These are phyloP conservation scores for Eilema griseolum DNA, from an alignment of 2,888 invertebrate species.

Conservation along the genomic window DNA sequence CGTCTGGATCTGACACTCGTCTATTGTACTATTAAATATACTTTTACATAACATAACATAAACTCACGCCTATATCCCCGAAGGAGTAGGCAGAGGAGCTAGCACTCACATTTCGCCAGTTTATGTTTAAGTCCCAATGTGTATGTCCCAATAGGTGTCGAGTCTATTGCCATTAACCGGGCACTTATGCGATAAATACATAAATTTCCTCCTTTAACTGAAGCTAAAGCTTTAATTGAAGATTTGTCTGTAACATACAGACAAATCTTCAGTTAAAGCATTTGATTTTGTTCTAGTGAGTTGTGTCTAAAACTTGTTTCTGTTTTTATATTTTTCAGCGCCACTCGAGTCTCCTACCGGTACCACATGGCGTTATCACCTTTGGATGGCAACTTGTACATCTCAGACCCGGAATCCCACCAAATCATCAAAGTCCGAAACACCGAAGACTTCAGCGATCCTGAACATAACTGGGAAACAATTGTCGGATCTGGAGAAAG, in stretches of 20 bases:
- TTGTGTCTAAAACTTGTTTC: neutral
- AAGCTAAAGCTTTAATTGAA: too few species aligned
- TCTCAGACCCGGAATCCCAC: slow-evolving; percentile 98
- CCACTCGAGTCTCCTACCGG: slow-evolving; percentile 97
- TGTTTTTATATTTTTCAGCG: slow-evolving; percentile 87
- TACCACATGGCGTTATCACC: slow-evolving; percentile 99
- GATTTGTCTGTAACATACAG: too few species aligned
- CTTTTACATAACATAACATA: too few species aligned
- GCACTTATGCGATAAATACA: too few species aligned
- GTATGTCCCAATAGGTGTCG: too few species aligned
- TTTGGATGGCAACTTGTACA: slow-evolving; percentile 96
- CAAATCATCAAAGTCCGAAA: slow-evolving; percentile 96
- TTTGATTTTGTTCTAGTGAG: neutral
- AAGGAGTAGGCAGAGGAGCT: too few species aligned
- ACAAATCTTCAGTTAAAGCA: neutral
- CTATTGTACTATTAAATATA: neutral
- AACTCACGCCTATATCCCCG: too few species aligned
- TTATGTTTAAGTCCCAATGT: too few species aligned
- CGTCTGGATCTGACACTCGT: neutral
- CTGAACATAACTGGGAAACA: slow-evolving; percentile 97
- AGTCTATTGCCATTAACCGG: too few species aligned
- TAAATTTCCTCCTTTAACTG: too few species aligned
- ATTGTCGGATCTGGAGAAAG: slow-evolving; percentile 98
- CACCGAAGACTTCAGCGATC: slow-evolving; percentile 93
- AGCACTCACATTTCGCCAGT: too few species aligned